Base-by-base conservation (phyloP, 2,888 invertebrate species). In the Nymphalis c-album region DNA sequence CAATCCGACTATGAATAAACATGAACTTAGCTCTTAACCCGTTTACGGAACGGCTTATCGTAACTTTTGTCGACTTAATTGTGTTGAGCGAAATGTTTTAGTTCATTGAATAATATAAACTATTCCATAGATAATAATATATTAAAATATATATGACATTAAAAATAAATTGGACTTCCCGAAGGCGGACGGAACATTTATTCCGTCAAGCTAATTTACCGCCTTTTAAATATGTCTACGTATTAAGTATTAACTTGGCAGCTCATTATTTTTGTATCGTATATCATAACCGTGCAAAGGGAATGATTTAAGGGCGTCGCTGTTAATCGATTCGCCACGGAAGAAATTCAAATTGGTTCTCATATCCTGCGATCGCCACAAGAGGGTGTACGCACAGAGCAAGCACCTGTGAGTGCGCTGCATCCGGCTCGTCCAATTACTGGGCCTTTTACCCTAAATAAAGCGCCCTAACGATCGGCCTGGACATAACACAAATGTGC, bases 321-420 rank as follows among this genome's bases (percentile, higher is more conserved):
- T 83, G 89, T 90, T 85, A 88, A 87, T 88, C 82, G 84, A 85
- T 85, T 84, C 80, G 80, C 81, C 80, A 76, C 80, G 84, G 85
- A 87, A 86, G 86, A 88, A 85, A 88, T 89, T 87, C 83, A 88
- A 90, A 90, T 90, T 86, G 86, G 85, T 82, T 79, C 85, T 86
- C 87, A 84, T 86, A 90, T 87, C 86, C 86, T 82, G 85, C 75
- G 76, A 71, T 81, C 77, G 79, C 85, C 83, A 80, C 83, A 81
- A 84, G 86, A 84, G 85, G 84, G 86, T 80, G 83, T 85, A 84
- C 85, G 85, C 87, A 82, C 66, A 59, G 72, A 69, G 78, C 70
- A 78, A 77, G 83, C 87, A 89, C 90, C 89, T 89, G 89, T 86
- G 75, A 76, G 76, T 74, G 85, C 77, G 79, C 79, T 80, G 84